Percentiles rank a stretch among this genome's conserved stretches.
Evolutionary conservation across 2,797 vertebrate species (phyloP).

Genomic region (Petrocephalus schoutedeni): DNA sequence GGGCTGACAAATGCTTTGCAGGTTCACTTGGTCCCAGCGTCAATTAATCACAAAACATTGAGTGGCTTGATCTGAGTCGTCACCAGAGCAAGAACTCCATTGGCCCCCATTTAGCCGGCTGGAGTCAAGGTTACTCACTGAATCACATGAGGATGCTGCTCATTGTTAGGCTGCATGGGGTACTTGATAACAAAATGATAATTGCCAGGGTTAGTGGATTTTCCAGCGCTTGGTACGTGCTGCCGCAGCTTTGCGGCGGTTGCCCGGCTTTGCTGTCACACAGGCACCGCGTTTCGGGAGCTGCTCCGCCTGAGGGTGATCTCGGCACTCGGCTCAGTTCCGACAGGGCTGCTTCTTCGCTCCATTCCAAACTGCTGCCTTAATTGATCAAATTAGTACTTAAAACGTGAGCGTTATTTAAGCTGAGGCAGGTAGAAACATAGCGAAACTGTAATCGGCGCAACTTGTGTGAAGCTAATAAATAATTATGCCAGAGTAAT

Average conservation of each 20-base stretch:
- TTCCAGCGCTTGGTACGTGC: background rate
- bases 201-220: background rate
- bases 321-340: background rate
- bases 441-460: background rate
- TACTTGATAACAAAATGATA: background rate
- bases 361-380: background rate
- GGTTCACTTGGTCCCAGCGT: conserved; percentile 51
- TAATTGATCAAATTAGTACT: background rate
- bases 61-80: conserved; percentile 40
- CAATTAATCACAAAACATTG: conserved; percentile 59
- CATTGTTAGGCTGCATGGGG: background rate
- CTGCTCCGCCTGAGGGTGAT: background rate
- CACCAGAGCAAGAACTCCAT: conserved; percentile 26
- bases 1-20: conserved; percentile 54
- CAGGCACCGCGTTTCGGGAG: background rate
- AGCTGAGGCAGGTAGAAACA: background rate
- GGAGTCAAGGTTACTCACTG: background rate
- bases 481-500: background rate
- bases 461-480: background rate
- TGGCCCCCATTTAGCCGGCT: background rate
- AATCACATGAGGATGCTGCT: background rate
- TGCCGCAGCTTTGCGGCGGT: background rate
- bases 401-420: background rate
- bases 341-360: background rate
- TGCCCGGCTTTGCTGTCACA: background rate